A percentile compares a stretch with the other conserved stretches of the same genome.
These are phyloP conservation scores for Mimachlamys varia DNA, from an alignment of 2,888 invertebrate species.

Conservation along the genomic window DNA sequence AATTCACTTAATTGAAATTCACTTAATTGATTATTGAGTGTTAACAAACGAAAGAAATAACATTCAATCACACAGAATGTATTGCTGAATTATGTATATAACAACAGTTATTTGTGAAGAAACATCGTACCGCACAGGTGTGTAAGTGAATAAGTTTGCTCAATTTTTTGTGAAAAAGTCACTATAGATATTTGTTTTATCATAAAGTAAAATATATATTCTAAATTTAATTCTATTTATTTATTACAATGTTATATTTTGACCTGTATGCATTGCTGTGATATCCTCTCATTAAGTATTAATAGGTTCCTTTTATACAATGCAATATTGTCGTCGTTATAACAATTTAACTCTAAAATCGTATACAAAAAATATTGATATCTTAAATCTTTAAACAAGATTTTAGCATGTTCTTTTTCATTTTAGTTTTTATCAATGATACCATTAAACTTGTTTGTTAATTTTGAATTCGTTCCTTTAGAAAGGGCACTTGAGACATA, in stretches of 20 bases:
- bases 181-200: too few species aligned
- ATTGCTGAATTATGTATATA: too few species aligned
- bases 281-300: not conserved
- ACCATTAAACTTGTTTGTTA: not conserved
- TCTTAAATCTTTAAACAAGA: not conserved
- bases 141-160: too few species aligned
- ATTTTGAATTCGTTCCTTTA: constrained; percentile 23
- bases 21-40: too few species aligned
- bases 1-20: too few species aligned
- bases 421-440: constrained; percentile 1
- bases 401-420: not conserved
- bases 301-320: not conserved
- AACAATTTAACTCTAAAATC: not conserved
- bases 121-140: too few species aligned
- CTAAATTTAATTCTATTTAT: too few species aligned
- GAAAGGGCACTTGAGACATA: constrained; percentile 12
- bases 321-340: not conserved
- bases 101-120: too few species aligned
- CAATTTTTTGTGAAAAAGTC: too few species aligned
- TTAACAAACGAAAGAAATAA: too few species aligned
- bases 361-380: not conserved
- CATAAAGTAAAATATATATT: too few species aligned
- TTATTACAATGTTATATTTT: not conserved
- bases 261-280: not conserved
- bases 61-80: too few species aligned